Evolutionary conservation across 2,797 vertebrate genomes (phyloP).

Genomic region (Pyrocephalus nanus): DNA sequence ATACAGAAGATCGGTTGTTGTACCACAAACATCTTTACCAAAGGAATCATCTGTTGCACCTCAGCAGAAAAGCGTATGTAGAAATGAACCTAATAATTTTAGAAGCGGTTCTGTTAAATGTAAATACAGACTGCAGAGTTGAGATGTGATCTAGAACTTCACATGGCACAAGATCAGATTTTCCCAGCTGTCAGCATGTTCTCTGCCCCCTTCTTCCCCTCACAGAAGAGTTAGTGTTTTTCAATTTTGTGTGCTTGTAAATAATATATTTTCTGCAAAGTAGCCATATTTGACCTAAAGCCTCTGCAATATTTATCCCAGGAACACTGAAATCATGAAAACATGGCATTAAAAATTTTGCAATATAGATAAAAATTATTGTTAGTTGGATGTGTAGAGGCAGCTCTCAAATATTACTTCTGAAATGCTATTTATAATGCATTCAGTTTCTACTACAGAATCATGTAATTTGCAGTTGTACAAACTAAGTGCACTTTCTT

Average conservation of each 20-base stretch:
- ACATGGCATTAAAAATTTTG: background rate
- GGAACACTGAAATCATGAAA: background rate
- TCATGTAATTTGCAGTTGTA: background rate
- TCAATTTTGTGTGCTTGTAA: background rate
- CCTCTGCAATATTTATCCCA: background rate
- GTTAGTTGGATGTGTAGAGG: background rate
- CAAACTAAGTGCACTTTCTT: slow-evolving; percentile 16
- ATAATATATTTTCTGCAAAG: background rate
- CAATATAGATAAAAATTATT: background rate
- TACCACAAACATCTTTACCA: background rate
- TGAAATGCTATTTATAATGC: background rate
- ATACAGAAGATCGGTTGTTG: background rate
- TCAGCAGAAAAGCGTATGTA: background rate
- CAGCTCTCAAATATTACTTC: background rate
- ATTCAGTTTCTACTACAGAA: background rate
- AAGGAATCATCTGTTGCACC: background rate
- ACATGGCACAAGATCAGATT: background rate
- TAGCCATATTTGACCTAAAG: background rate
- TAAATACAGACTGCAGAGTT: background rate
- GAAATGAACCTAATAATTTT: background rate
- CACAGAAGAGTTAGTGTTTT: background rate
- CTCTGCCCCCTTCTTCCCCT: background rate
- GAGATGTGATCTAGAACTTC: background rate
- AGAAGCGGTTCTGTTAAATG: background rate
- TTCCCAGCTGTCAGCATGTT: background rate